Evolutionary conservation across 2,113 vertebrate genomes (phyloP).

Genomic region (Psammodynastes pulverulentus): DNA sequence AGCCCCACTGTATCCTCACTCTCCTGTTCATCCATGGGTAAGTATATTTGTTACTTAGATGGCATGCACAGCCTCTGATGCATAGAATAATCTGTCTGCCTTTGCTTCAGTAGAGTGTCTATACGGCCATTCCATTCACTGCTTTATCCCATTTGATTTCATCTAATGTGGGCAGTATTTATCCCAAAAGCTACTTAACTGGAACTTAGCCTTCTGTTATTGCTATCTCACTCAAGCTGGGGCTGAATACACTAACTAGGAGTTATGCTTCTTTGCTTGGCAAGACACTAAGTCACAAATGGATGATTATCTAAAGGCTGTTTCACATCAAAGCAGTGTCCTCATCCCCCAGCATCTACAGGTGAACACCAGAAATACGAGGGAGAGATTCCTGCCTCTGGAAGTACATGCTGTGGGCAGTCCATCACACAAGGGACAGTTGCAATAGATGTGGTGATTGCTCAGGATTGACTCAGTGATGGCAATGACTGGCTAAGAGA

Average conservation of each 20-base stretch:
- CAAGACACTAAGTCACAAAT: conserved; percentile 4
- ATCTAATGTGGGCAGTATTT: conserved; percentile 23
- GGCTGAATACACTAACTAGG: conserved; percentile 8
- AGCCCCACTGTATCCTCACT: neutral
- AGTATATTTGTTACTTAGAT: conserved; percentile 32
- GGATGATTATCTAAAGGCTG: neutral
- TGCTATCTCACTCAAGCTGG: conserved; percentile 8
- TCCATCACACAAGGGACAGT: neutral
- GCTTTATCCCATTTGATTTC: conserved; percentile 34
- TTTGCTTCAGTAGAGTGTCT: conserved; percentile 9
- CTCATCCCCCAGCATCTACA: neutral
- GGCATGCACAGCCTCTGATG: conserved; percentile 23
- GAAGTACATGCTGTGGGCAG: neutral
- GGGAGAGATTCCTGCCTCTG: neutral
- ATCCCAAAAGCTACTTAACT: conserved; percentile 22
- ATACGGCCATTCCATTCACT: neutral
- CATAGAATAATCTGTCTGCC: conserved; percentile 30
- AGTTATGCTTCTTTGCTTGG: conserved; percentile 21
- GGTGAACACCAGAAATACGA: neutral
- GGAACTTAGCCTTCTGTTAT: conserved; percentile 30
- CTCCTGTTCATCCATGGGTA: conserved; percentile 15
- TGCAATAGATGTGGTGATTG: neutral
- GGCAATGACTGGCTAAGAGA: neutral
- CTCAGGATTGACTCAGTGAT: neutral
- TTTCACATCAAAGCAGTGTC: neutral